Evolutionary conservation across 2,113 vertebrate species (phyloP), one percentile per base, ranked within the genome.

Genomic region (Thamnaconus septentrionalis): DNA sequence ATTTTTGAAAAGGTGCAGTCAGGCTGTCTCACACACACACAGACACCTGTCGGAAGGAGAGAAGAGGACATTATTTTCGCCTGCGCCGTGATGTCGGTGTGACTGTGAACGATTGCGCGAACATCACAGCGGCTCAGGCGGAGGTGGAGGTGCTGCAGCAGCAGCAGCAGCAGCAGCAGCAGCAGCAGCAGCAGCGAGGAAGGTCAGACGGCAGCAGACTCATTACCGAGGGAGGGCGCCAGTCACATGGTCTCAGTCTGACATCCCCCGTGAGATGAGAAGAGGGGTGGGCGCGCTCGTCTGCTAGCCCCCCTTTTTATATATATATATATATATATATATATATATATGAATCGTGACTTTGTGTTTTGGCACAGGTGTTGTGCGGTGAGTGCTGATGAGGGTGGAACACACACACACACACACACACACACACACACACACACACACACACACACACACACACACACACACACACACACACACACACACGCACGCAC

Each of bases 131-230:
- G 31, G 62, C 61, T 63, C 75, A 66, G 45, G 43, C 69, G 71
- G 83, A 50, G 48, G 48, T n/a, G 48, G n/a, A 50, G 10, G 48
- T 50, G 48, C 9, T 1, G 5, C 8, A 50, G n/a, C 9, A 5
- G 5, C 8, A 50, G n/a, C 9, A n/a, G n/a, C 48, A 50, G 48
- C n/a, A 31, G 18, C 18, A 50, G 10, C 9, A 10, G 48, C 18
- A 31, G 18, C 18, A 31, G 18, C 9, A 5, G 5, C 48, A 50
- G n/a, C 9, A n/a, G n/a, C 48, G n/a, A n/a, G 10, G 10, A n/a
- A 88, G 86, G 86, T 89, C 85, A 87, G 59, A 66, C 72, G 5
- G 72, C 65, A 60, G 69, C 76, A 71, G 71, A 76, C 62, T 56
- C 41, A 56, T 67, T 63, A 78, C 62, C 70, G 68, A 75, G 78